Evolutionary conservation across 1,140 invertebrate species (phyloP).

Genomic region (Augochlora pura): DNA sequence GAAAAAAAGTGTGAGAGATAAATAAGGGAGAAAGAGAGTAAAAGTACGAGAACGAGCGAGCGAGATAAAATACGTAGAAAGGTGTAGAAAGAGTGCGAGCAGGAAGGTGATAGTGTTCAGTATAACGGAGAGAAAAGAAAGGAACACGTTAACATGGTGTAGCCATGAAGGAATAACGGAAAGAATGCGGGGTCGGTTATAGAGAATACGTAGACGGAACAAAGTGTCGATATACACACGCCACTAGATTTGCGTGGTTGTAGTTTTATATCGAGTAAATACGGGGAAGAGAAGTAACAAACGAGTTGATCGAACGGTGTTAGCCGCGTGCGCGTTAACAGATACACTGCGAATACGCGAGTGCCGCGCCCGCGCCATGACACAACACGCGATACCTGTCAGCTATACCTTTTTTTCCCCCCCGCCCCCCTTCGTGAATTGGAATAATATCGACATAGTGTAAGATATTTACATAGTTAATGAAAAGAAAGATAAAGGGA

Average conservation of each 20-base stretch:
- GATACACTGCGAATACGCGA: slow-evolving; percentile 55
- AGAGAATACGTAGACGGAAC: slow-evolving; percentile 41
- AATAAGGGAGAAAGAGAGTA: background rate
- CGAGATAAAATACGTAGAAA: slow-evolving; percentile 1
- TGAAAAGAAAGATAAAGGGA: slow-evolving; percentile 47
- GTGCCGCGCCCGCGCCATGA: background rate
- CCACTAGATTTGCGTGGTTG: slow-evolving; percentile 64
- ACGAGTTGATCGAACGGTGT: slow-evolving; percentile 74
- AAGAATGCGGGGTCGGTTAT: slow-evolving; percentile 10
- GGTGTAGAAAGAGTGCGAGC: slow-evolving; percentile 12
- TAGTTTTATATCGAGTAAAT: slow-evolving; percentile 74
- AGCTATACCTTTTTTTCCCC: slow-evolving; percentile 65
- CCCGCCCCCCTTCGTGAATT: slow-evolving; percentile 70
- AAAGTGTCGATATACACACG: slow-evolving; percentile 55
- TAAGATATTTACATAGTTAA: slow-evolving; percentile 75
- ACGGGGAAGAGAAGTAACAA: slow-evolving; percentile 49
- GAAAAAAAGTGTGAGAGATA: background rate
- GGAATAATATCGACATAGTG: slow-evolving; percentile 76
- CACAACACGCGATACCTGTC: slow-evolving; percentile 47
- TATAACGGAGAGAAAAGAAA: slow-evolving; percentile 1
- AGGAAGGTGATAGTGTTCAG: background rate
- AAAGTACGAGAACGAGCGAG: background rate
- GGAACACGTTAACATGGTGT: background rate
- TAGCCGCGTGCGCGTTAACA: slow-evolving; percentile 67
- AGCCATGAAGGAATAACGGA: background rate